Base-by-base conservation (phyloP, 37 sponge, comb jelly and placozoan genomes). In the Halisarca cf. caerulea region DNA sequence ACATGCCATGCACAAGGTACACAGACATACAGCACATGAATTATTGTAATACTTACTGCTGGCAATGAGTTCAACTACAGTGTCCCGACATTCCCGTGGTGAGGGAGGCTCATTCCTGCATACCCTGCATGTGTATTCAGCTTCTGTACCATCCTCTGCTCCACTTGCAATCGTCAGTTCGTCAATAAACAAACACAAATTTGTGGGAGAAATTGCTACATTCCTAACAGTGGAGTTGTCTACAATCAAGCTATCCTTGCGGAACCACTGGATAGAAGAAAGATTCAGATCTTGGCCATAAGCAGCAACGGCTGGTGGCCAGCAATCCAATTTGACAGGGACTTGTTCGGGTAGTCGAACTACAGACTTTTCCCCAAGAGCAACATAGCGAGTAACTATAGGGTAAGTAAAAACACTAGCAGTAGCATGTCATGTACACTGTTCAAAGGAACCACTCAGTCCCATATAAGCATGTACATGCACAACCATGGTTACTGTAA, bases 341-440 rank as follows among this genome's bases (percentile, higher is more conserved):
- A 68, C 69, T 4, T 68, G 69, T 27, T 1, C 69, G 2, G 69
- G 69, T 28, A 68, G 35, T 4, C 69, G 69, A 28, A 68, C 69
- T 17, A 3, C 69, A 27, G 1, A 18, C 35, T 68, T 28, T 1
- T 34, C 15, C 2, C 69, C 69, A 6, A 68, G 2, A 34, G 69
- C 69, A 68, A 68, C 69, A 68, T 68, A 68, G 69, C 69, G 69
- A 68, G 30, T 30, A 6, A 1, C 69, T 68, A n/a, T n/a, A n/a
- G n/a, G n/a, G n/a, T n/a, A n/a, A n/a, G n/a, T n/a, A n/a, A n/a
- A n/a, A n/a, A n/a, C n/a, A n/a, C n/a, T n/a, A n/a, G n/a, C n/a
- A n/a, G n/a, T n/a, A n/a, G n/a, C n/a, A n/a, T n/a, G n/a, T n/a
- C n/a, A n/a, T n/a, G n/a, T n/a, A n/a, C n/a, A n/a, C n/a, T n/a